These are phyloP conservation scores for Heliconius congener DNA, from an alignment of 1,140 invertebrate species.

Conservation along the genomic window DNA sequence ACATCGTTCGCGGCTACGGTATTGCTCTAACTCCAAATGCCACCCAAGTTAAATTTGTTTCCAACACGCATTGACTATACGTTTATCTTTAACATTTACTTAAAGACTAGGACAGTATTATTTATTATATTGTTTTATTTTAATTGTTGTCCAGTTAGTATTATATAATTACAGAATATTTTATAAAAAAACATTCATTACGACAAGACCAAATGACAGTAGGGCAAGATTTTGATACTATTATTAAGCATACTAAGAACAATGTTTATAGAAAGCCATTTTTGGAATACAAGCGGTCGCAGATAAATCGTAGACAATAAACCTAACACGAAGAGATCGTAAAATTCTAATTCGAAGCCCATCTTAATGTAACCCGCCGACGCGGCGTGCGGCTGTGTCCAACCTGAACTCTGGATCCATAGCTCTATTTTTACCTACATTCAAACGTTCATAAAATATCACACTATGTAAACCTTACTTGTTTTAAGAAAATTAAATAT, in stretches of 20 bases:
- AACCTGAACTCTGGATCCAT: slow-evolving; percentile 8
- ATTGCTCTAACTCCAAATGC: slow-evolving; percentile 50
- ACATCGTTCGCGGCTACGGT: slow-evolving; percentile 39
- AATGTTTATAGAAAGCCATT: slow-evolving; percentile 75
- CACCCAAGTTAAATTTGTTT: slow-evolving; percentile 47
- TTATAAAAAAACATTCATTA: no score
- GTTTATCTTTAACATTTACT: no score
- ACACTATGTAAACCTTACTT: not conserved
- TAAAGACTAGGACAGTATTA: no score
- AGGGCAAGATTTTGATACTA: slow-evolving; percentile 29
- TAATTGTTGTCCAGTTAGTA: no score
- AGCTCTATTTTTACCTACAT: slow-evolving; percentile 13
- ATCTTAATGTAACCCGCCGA: slow-evolving; percentile 30
- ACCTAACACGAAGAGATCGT: slow-evolving; percentile 79
- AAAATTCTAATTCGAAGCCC: slow-evolving; percentile 77
- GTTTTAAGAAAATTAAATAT: not conserved
- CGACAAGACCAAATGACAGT: not conserved
- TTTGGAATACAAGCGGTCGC: slow-evolving; percentile 76
- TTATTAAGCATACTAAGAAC: slow-evolving; percentile 68
- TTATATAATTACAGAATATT: no score
- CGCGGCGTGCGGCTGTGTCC: slow-evolving; percentile 14
- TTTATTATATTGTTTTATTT: no score
- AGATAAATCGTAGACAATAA: slow-evolving; percentile 78
- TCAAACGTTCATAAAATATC: slow-evolving; percentile 6
- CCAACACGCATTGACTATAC: not conserved